Conservation (phyloP, 1,140 invertebrate species). For the Drosophila kepulauana region DNA sequence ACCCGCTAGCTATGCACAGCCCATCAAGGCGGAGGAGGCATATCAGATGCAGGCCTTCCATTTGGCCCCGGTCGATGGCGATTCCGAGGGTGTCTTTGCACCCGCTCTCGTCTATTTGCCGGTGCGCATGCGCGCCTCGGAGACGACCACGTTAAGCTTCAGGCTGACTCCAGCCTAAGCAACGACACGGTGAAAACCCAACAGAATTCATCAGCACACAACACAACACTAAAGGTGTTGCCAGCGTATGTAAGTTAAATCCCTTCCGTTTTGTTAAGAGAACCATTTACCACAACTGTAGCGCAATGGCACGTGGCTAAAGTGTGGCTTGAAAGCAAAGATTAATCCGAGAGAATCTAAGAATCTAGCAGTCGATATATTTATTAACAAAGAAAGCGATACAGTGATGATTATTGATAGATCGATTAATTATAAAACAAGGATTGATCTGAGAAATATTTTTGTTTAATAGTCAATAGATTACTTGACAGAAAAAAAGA, state of each 20-base stretch:
- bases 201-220: constrained; percentile 33
- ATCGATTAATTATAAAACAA: no score
- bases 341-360: not conserved
- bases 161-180: constrained; percentile 94
- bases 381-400: not conserved
- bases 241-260: constrained; percentile 76
- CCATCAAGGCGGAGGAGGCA: constrained; percentile 58
- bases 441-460: no score
- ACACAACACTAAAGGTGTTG: constrained; percentile 61
- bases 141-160: constrained; percentile 92
- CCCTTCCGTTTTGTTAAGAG: constrained; percentile 35
- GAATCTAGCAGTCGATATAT: no score
- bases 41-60: constrained; percentile 84
- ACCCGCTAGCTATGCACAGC: constrained; percentile 70
- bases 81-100: constrained; percentile 87
- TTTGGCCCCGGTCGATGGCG: constrained; percentile 65
- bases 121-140: constrained; percentile 92
- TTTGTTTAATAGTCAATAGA: no score
- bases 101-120: constrained; percentile 96
- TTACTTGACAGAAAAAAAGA: not conserved
- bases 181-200: constrained; percentile 11
- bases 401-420: no score
- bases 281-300: constrained; percentile 22
- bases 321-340: not conserved
- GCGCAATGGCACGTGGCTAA: constrained; percentile 9